A percentile compares a stretch with the other conserved stretches of the same genome.
These are phyloP conservation scores for Coryphaenoides rupestris DNA, from an alignment of 2,113 vertebrate genomes.

Conservation along the genomic window DNA sequence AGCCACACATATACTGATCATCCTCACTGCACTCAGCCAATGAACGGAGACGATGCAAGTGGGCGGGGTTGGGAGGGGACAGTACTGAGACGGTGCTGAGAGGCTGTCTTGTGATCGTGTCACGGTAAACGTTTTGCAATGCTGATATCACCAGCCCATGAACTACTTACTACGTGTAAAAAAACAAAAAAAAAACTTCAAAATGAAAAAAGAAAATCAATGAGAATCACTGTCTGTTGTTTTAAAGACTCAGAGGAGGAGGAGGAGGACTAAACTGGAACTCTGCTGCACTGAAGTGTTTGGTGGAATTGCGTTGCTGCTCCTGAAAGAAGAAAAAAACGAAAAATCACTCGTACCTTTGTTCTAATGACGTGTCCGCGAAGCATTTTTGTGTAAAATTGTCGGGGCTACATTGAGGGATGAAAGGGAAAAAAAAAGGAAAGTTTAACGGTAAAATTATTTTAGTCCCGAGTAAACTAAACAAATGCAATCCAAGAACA, in stretches of 20 bases:
- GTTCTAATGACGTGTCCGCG: constrained; percentile 32
- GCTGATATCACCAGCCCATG: constrained; percentile 65
- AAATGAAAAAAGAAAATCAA: too few species aligned
- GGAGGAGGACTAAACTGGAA: constrained; percentile 1
- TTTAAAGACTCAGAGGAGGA: constrained; percentile 52
- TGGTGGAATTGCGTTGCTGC: background rate
- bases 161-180: too few species aligned
- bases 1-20: too few species aligned
- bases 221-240: constrained; percentile 40
- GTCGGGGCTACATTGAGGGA: constrained; percentile 44
- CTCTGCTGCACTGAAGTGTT: constrained; percentile 14
- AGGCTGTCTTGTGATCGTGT: constrained; percentile 47
- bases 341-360: constrained; percentile 49
- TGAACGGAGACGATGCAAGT: constrained; percentile 37
- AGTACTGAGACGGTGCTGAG: constrained; percentile 45
- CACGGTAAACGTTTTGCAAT: constrained; percentile 29
- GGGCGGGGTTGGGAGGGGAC: too few species aligned
- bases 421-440: background rate
- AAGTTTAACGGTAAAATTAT: constrained; percentile 49
- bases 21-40: constrained; percentile 44
- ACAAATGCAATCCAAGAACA: constrained; percentile 33
- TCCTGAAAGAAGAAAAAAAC: constrained; percentile 4
- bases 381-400: constrained; percentile 39
- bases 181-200: too few species aligned
- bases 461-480: constrained; percentile 33